Base-by-base conservation (phyloP, 2,113 vertebrate genomes). In the Calidris pugnax region DNA sequence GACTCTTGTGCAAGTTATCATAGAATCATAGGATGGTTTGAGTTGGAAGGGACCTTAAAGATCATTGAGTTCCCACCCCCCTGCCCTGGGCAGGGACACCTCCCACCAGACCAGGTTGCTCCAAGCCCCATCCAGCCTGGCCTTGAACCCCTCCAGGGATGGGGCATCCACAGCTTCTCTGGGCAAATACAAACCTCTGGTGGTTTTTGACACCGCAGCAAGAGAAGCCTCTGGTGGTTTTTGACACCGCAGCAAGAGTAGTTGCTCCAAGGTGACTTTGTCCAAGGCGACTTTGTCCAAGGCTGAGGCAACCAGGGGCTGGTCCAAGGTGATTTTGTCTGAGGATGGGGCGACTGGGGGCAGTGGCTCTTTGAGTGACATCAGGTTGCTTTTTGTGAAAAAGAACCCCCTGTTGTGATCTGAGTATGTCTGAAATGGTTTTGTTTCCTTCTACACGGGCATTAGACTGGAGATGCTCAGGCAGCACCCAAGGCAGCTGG, bases 151-250 rank as follows among this genome's bases (percentile, higher is more conserved):
- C 39, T 41, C 39, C 39, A 41, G 39, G 39, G 39, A 41, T 41
- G 39, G 39, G 39, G 39, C 62, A 63, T 37, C 62, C 62, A 64
- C 62, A 64, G 62, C 62, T 64, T 30, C 62, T 41, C 62, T 28
- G 62, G 37, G 37, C n/a, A n/a, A n/a, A n/a, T 27, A 3, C 47
- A 71, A 51, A 75, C 10, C 62, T 26, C 39, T 47, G 37, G 13
- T 22, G n/a, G n/a, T n/a, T n/a, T n/a, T n/a, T n/a, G n/a, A n/a
- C 48, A 8, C 19, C 68, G 24, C 74, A 67, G 69, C 73, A 33
- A 1, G 48, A 32, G 16, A 43, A 50, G 45, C 12, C 30, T 63
- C 35, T 55, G 0, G 0, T 9, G 39, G 41, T 4, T 48, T 76
- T 48, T 45, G 66, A 30, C 66, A 18, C 16, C 14, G 2, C n/a